Conservation (phyloP, 2,888 invertebrate species). For the Scaptomyza tumidula region DNA sequence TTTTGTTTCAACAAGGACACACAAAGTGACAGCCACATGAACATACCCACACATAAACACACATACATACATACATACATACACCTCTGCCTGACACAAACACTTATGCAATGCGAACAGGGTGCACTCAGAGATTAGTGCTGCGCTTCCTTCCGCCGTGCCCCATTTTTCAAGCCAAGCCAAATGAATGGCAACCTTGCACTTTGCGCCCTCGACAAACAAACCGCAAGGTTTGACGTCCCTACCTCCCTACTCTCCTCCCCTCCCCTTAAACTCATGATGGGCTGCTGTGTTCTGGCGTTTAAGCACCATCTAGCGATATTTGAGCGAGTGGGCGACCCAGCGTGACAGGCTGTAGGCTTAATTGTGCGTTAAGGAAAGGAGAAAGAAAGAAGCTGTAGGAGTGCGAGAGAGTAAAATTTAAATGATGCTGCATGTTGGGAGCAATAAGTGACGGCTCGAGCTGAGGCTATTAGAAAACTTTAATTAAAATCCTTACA, state of each 20-base stretch:
- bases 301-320: slow-evolving; percentile 27
- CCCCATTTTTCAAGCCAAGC: slow-evolving; percentile 54
- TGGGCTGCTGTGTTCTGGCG: slow-evolving; percentile 12
- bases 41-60: slow-evolving; percentile 26
- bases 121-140: slow-evolving; percentile 75
- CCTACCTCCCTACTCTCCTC: not conserved
- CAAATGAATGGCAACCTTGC: slow-evolving; percentile 75
- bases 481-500: slow-evolving; percentile 63
- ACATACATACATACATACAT: slow-evolving; percentile 14
- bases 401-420: slow-evolving; percentile 14
- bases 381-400: not conserved
- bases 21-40: slow-evolving; percentile 52
- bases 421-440: slow-evolving; percentile 47
- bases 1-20: slow-evolving; percentile 66
- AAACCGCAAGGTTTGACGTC: slow-evolving; percentile 62
- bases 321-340: slow-evolving; percentile 16
- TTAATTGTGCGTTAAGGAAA: slow-evolving; percentile 57
- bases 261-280: not conserved
- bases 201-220: slow-evolving; percentile 71
- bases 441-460: slow-evolving; percentile 40
- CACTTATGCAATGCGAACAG: slow-evolving; percentile 71
- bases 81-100: slow-evolving; percentile 60
- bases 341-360: slow-evolving; percentile 16
- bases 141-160: slow-evolving; percentile 68
- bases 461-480: slow-evolving; percentile 51